These are phyloP conservation scores for Caenorhabditis sp. DNA, from an alignment of 2,888 invertebrate species.

Conservation along the genomic window DNA sequence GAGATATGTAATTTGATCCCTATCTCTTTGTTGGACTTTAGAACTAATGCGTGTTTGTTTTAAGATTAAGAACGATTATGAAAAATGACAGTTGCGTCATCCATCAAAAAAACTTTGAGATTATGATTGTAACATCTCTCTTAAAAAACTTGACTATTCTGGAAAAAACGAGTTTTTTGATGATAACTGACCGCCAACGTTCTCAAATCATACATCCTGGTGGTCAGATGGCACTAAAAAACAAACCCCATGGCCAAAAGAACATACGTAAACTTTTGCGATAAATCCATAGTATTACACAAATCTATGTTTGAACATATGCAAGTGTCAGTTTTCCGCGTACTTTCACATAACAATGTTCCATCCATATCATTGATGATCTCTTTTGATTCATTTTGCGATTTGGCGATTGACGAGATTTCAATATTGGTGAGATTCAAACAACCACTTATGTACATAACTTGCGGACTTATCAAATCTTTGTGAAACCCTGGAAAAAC, in stretches of 20 bases:
- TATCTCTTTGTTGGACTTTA: too few relatives aligned
- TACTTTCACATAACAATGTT: slow-evolving; percentile 15
- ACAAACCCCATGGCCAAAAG: neutral
- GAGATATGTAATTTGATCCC: too few relatives aligned
- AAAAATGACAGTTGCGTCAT: neutral
- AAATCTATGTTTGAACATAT: slow-evolving; percentile 32
- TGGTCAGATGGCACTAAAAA: neutral
- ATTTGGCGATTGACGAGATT: neutral
- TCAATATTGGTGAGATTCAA: slow-evolving; percentile 20
- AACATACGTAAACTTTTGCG: slow-evolving; percentile 19
- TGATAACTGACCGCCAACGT: too few relatives aligned
- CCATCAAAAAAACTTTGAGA: neutral
- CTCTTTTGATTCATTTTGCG: neutral
- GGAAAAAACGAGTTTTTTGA: too few relatives aligned
- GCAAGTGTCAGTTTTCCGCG: slow-evolving; percentile 24
- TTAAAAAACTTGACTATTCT: too few relatives aligned
- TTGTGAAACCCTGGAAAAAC: slow-evolving; percentile 32
- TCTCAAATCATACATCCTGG: neutral
- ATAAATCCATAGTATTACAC: slow-evolving; percentile 31
- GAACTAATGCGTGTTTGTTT: too few relatives aligned
- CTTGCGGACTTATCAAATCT: slow-evolving; percentile 11
- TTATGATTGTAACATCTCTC: neutral
- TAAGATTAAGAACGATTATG: neutral
- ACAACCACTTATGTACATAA: slow-evolving; percentile 39
- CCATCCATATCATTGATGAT: neutral